These are phyloP conservation scores for Cebus imitator DNA, from an alignment of 2,113 vertebrate genomes.

Conservation along the genomic window DNA sequence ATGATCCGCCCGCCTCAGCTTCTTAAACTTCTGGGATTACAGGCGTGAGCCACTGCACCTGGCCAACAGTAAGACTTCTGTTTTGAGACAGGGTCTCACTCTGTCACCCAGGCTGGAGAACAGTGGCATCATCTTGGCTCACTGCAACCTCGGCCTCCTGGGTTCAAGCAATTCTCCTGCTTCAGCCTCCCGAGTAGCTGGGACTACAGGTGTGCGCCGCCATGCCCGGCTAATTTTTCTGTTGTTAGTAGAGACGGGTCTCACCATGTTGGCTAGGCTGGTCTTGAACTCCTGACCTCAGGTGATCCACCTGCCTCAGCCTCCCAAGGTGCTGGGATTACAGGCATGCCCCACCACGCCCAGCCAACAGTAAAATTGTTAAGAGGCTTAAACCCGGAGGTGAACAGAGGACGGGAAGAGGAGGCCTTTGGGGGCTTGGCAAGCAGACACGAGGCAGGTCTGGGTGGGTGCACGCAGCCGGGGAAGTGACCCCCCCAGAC, in stretches of 20 bases:
- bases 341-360: neutral
- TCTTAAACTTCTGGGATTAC: neutral
- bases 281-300: neutral
- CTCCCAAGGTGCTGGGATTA: neutral
- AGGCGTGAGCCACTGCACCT: neutral
- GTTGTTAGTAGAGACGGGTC: neutral
- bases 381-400: neutral
- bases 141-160: neutral
- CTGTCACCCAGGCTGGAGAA: too few species aligned
- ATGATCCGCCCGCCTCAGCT: neutral
- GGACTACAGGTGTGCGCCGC: too few species aligned
- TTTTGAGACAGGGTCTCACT: too few species aligned
- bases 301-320: neutral
- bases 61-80: too few species aligned
- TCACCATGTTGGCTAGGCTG: neutral
- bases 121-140: too few species aligned
- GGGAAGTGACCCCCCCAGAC: neutral
- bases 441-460: neutral
- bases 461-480: rapidly evolving
- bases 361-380: too few species aligned
- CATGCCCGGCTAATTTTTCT: neutral
- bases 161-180: neutral
- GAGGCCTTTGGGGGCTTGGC: rapidly evolving
- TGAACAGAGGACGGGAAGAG: neutral
- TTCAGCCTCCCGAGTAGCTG: too few species aligned